phyloP scores from a whole-genome alignment of 64 coral and sea anemone genomes.

The Acropora tenuis region DNA sequence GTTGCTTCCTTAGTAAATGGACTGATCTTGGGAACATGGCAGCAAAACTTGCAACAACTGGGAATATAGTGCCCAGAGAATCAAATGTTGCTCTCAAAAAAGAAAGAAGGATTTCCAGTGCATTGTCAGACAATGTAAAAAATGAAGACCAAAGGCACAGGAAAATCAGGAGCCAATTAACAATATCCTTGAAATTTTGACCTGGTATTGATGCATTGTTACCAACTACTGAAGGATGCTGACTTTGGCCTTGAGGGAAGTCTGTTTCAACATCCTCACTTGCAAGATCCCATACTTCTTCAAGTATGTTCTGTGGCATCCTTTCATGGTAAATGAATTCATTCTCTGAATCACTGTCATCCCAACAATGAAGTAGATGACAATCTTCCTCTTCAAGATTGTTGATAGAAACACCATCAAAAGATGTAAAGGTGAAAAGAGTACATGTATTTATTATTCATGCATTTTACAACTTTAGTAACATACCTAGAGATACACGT shows the following conservation, averaged over 20 bases:
- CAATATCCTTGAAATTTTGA: conserved; percentile 54
- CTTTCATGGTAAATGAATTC: conserved; percentile 67
- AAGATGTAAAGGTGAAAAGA: conserved; percentile 16
- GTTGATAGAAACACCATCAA: conserved; percentile 26
- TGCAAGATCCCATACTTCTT: conserved; percentile 57
- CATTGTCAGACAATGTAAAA: conserved; percentile 52
- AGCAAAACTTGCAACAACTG: conserved; percentile 20
- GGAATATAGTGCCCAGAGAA: background rate
- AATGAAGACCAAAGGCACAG: conserved; percentile 16
- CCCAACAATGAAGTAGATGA: conserved; percentile 45
- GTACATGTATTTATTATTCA: conserved; percentile 1
- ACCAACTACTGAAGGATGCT: conserved; percentile 29
- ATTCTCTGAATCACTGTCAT: conserved; percentile 46
- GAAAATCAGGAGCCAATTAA: conserved; percentile 53
- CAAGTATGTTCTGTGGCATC: conserved; percentile 24
- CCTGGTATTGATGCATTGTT: conserved; percentile 21
- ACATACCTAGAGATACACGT: no score
- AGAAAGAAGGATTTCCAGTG: conserved; percentile 36
- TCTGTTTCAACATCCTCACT: conserved; percentile 50
- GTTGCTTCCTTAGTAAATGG: no score
- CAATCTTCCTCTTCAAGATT: conserved; percentile 60
- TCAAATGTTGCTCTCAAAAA: conserved; percentile 32
- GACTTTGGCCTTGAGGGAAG: conserved; percentile 42
- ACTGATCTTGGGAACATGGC: no score
- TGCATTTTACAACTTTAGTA: no score